Evolutionary conservation across 2,113 vertebrate species (phyloP).

Genomic region (Tupaia chinensis): DNA sequence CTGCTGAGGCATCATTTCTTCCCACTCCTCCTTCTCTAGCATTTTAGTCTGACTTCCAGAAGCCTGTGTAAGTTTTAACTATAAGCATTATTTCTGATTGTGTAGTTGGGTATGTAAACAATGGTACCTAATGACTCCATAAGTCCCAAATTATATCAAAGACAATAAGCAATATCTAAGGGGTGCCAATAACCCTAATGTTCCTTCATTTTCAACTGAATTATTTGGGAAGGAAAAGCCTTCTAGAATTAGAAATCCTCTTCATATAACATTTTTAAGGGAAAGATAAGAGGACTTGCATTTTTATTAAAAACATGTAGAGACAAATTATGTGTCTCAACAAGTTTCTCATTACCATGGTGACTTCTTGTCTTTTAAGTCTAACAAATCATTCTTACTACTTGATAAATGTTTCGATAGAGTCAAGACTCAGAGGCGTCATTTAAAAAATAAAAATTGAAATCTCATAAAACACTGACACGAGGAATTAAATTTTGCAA

Average conservation of each 20-base stretch:
- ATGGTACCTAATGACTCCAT: constrained; percentile 13
- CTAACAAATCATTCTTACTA: constrained; percentile 63
- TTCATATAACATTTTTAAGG: constrained; percentile 18
- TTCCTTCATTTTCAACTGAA: constrained; percentile 26
- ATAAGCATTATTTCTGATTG: constrained; percentile 18
- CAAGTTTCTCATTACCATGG: constrained; percentile 31
- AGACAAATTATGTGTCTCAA: not conserved
- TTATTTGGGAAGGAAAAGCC: not conserved
- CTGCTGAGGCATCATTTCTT: constrained; percentile 43
- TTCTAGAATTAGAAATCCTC: constrained; percentile 17
- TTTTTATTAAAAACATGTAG: constrained; percentile 58
- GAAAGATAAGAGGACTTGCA: not conserved
- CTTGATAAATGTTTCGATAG: constrained; percentile 49
- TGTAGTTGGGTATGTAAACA: constrained; percentile 10
- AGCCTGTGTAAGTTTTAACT: constrained; percentile 48
- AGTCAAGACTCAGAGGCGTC: constrained; percentile 53
- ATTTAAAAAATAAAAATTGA: constrained; percentile 71
- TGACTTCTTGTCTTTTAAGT: constrained; percentile 36
- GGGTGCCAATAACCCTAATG: not conserved
- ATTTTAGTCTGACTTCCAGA: constrained; percentile 25
- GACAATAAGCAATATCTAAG: constrained; percentile 13
- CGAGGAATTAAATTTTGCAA: constrained; percentile 65
- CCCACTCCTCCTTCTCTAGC: not conserved
- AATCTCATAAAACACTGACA: constrained; percentile 11
- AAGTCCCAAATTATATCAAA: constrained; percentile 56